A percentile compares a stretch with the other conserved stretches of the same genome.
Conservation (phyloP, 1,140 invertebrate genomes). For the Hesperophylax magnus region DNA sequence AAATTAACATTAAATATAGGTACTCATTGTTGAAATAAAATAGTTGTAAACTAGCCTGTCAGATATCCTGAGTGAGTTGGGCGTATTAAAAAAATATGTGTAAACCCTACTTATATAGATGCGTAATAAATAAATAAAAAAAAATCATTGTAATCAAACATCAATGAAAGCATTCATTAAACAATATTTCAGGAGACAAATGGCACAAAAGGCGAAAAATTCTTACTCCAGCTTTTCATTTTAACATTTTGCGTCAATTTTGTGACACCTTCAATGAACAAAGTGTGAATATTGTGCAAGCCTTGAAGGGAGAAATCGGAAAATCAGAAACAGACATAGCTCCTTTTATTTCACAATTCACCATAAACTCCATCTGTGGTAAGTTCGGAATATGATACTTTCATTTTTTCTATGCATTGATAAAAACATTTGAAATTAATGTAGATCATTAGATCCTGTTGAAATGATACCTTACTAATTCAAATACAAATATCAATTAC, state of each 20-base stretch:
- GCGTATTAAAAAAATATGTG: too few species aligned
- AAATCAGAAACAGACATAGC: conserved; percentile 73
- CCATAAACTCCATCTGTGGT: conserved; percentile 87
- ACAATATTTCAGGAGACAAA: conserved; percentile 75
- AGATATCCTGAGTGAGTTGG: too few species aligned
- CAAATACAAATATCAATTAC: too few species aligned
- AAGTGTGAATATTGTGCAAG: conserved; percentile 62
- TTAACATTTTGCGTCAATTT: conserved; percentile 88
- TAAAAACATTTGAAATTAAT: too few species aligned
- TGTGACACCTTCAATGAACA: conserved; percentile 71
- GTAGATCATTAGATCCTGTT: too few species aligned
- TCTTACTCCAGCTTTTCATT: conserved; percentile 92
- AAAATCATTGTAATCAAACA: not conserved
- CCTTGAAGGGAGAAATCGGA: conserved; percentile 57
- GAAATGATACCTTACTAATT: too few species aligned
- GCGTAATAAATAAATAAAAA: too few species aligned
- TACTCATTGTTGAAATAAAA: too few species aligned
- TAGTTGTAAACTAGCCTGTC: too few species aligned
- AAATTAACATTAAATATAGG: too few species aligned
- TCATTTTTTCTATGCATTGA: too few species aligned
- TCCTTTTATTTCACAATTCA: conserved; percentile 78
- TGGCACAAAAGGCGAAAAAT: conserved; percentile 86
- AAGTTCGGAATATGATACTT: conserved; percentile 58
- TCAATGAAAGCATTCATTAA: not conserved
- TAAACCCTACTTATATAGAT: too few species aligned